Percentiles rank a stretch among this genome's conserved stretches.
Evolutionary conservation across 2,113 vertebrate species (phyloP).

Genomic region (Brienomyrus brachyistius): DNA sequence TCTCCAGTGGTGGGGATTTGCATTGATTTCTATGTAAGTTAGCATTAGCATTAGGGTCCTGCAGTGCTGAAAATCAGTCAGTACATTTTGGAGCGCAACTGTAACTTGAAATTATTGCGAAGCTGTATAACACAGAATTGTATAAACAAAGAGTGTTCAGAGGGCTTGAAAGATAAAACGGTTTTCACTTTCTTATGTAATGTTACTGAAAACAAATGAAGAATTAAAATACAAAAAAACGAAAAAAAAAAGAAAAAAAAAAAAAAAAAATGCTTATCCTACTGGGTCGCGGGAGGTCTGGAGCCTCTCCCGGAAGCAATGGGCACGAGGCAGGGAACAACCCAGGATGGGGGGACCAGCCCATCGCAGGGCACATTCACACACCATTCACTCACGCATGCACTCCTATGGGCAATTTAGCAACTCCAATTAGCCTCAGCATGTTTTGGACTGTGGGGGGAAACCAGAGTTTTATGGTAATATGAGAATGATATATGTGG

Average conservation of each 20-base stretch:
- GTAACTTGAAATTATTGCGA: background rate
- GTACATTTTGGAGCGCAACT: background rate
- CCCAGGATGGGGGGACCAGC: too few relatives aligned
- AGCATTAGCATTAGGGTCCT: background rate
- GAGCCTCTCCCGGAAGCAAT: too few relatives aligned
- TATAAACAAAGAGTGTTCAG: background rate
- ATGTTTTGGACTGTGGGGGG: too few relatives aligned
- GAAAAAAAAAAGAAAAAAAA: background rate
- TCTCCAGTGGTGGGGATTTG: too few relatives aligned
- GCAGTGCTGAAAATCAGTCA: background rate
- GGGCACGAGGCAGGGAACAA: too few relatives aligned
- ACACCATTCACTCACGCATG: too few relatives aligned
- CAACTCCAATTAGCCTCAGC: too few relatives aligned
- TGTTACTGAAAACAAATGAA: background rate
- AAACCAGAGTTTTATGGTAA: too few relatives aligned
- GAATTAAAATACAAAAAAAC: constrained; percentile 38
- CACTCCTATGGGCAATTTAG: too few relatives aligned
- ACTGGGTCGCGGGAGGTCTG: too few relatives aligned
- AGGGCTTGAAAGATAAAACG: background rate
- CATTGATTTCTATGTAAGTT: background rate
- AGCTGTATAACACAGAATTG: background rate
- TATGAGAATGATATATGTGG: background rate
- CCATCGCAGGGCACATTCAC: too few relatives aligned
- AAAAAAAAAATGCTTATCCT: too few relatives aligned
- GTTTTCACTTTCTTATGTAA: background rate